These are phyloP conservation scores for Gnatocerus cornutus DNA, from an alignment of 2,888 invertebrate genomes.

Conservation along the genomic window DNA sequence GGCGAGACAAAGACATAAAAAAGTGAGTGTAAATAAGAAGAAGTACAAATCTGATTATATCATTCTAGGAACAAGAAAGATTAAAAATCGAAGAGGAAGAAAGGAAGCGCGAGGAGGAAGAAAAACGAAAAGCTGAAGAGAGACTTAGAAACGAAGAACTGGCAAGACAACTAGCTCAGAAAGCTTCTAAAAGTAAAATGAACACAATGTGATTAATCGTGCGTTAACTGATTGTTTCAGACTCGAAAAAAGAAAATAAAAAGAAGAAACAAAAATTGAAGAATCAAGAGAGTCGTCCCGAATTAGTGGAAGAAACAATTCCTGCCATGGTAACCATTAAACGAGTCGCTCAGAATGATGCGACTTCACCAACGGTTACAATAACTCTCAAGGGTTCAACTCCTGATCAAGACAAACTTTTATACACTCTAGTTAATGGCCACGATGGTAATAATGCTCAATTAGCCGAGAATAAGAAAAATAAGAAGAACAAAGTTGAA, in stretches of 20 bases:
- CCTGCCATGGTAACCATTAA: conserved; percentile 82
- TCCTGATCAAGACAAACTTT: conserved; percentile 82
- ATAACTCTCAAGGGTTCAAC: conserved; percentile 84
- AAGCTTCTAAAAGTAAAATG: conserved; percentile 47
- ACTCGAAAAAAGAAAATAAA: conserved; percentile 45
- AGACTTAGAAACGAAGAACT: conserved; percentile 58
- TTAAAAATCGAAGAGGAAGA: conserved; percentile 60
- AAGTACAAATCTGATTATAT: neutral
- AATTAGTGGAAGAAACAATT: conserved; percentile 68
- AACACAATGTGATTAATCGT: neutral
- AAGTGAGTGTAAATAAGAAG: conserved; percentile 73
- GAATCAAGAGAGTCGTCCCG: conserved; percentile 48
- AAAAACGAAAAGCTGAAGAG: conserved; percentile 63
- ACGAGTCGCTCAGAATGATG: conserved; percentile 79
- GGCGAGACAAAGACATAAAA: conserved; percentile 84
- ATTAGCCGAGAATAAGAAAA: conserved; percentile 41
- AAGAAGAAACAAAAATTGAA: conserved; percentile 53
- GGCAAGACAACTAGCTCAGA: conserved; percentile 62
- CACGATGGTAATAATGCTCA: conserved; percentile 66
- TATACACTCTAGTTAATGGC: conserved; percentile 81
- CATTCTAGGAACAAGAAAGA: conserved; percentile 64
- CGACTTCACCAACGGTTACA: conserved; percentile 82
- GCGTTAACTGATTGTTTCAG: conserved; percentile 14
- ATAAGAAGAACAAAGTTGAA: conserved; percentile 58
- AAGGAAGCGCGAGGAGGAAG: conserved; percentile 54